phyloP scores from a whole-genome alignment of 2,113 vertebrate species.

The Grammomys dolichurus region DNA sequence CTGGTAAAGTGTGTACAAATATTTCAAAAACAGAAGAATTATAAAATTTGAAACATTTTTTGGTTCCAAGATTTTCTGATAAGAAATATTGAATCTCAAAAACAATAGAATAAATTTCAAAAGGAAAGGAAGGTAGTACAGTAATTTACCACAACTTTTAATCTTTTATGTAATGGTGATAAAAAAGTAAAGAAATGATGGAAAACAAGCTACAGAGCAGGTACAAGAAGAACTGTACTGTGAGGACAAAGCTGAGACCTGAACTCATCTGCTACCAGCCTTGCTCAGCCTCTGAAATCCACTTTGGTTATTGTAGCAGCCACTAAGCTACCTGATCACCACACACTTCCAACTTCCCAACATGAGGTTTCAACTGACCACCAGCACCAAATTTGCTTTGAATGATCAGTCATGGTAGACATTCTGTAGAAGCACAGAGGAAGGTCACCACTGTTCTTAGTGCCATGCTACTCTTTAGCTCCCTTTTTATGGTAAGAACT shows the following conservation, averaged over 20 bases:
- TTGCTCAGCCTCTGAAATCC: neutral
- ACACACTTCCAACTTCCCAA: neutral
- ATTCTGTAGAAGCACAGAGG: neutral
- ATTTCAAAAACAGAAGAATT: neutral
- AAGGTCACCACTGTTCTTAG: too few species aligned
- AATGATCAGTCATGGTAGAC: neutral
- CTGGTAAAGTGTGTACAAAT: neutral
- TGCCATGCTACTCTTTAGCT: neutral
- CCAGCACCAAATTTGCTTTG: too few species aligned
- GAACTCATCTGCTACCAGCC: neutral
- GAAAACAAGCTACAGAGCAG: neutral
- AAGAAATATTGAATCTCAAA: neutral
- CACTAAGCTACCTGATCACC: neutral
- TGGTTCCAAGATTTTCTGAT: neutral
- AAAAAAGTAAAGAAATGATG: neutral
- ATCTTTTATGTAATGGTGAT: neutral
- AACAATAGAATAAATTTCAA: neutral
- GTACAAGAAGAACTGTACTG: neutral
- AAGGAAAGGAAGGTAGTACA: neutral
- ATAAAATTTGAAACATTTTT: neutral
- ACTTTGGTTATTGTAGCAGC: neutral
- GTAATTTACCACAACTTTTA: neutral
- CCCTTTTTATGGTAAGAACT: neutral
- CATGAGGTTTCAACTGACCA: too few species aligned
- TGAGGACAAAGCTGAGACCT: neutral